A percentile compares a stretch with the other conserved stretches of the same genome.
phyloP scores from a whole-genome alignment of 2,113 vertebrate species.

The Halcyon malimbica region DNA sequence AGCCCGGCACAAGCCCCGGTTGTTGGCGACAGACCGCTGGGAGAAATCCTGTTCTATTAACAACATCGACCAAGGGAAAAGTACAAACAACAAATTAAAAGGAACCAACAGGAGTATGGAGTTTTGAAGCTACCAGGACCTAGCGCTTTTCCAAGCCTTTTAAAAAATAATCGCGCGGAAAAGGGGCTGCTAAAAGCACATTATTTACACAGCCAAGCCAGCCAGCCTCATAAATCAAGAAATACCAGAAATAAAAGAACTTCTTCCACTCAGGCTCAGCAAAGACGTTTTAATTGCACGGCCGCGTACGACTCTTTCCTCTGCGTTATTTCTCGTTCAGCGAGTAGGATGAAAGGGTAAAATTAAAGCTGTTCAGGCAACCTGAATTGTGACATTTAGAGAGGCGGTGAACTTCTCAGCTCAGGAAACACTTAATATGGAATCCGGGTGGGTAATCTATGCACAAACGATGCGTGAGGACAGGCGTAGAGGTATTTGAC shows the following conservation, averaged over 20 bases:
- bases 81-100: neutral
- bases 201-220: neutral
- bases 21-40: neutral
- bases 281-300: neutral
- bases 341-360: neutral
- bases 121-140: neutral
- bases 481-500: neutral
- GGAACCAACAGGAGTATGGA: rapidly evolving
- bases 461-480: neutral
- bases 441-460: neutral
- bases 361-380: neutral
- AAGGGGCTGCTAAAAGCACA: neutral
- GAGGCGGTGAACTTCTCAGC: neutral
- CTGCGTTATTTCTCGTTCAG: neutral
- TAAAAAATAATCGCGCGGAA: neutral
- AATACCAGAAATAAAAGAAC: rapidly evolving
- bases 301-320: rapidly evolving
- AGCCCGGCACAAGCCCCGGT: neutral
- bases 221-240: neutral
- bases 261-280: neutral
- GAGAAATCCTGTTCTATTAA: neutral
- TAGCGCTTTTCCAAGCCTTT: neutral
- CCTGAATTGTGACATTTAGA: neutral
- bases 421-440: neutral
- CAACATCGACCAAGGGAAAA: neutral